Evolutionary conservation across 2,797 vertebrate species (phyloP).

Genomic region (Apogon hyalosoma): DNA sequence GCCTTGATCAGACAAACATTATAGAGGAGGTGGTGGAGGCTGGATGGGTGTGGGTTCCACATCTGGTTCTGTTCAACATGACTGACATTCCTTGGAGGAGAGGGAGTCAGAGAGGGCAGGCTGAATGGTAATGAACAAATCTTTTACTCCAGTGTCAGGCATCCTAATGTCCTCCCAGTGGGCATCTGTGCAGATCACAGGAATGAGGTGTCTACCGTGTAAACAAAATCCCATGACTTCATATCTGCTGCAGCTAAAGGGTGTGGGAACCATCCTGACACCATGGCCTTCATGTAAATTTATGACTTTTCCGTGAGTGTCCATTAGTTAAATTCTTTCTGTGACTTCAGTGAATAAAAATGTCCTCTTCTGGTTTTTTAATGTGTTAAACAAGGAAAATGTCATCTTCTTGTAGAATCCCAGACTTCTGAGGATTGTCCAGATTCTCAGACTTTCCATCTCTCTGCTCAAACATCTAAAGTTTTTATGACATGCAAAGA

Average conservation of each 20-base stretch:
- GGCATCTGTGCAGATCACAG: constrained; percentile 17
- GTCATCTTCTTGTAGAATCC: constrained; percentile 1
- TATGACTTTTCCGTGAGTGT: constrained; percentile 21
- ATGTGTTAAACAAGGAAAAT: constrained; percentile 19
- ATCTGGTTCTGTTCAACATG: constrained; percentile 65
- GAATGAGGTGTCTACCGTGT: constrained; percentile 27
- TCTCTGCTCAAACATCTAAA: background rate
- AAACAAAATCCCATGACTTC: constrained; percentile 36
- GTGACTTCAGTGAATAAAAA: constrained; percentile 55
- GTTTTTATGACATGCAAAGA: constrained; percentile 14
- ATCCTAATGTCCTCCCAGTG: background rate
- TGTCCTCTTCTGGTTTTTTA: constrained; percentile 19
- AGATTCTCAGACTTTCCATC: background rate
- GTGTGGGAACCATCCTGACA: constrained; percentile 18
- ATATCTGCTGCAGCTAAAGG: constrained; percentile 23
- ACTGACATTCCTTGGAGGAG: constrained; percentile 50
- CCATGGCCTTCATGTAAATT: constrained; percentile 5
- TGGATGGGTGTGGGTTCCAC: constrained; percentile 29
- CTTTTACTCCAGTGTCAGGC: constrained; percentile 12
- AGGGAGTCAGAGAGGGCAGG: constrained; percentile 18
- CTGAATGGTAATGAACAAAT: constrained; percentile 19
- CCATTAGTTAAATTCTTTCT: constrained; percentile 18
- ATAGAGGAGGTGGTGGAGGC: constrained; percentile 1
- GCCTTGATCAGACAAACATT: background rate
- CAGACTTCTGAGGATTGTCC: constrained; percentile 15